Percentiles rank a stretch among this genome's conserved stretches.
Evolutionary conservation across 2,888 invertebrate genomes (phyloP).

Genomic region (Listrodromus nycthemerus): DNA sequence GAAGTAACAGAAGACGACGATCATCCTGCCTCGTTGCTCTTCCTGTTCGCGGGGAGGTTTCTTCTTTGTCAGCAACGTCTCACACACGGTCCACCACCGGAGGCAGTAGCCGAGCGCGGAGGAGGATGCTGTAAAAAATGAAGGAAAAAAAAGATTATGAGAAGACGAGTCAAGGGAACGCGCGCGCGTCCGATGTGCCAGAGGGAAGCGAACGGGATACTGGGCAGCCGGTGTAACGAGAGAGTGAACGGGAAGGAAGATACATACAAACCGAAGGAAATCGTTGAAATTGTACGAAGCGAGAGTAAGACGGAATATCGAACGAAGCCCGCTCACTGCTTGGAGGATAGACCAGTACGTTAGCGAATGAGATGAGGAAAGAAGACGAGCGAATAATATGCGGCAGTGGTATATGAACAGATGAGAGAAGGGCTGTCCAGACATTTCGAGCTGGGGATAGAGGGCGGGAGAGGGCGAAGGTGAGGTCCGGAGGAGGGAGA

Average conservation of each 20-base stretch:
- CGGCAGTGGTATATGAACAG: constrained; percentile 33
- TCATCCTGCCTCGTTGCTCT: constrained; percentile 8
- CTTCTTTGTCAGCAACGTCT: neutral
- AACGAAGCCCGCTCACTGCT: constrained; percentile 8
- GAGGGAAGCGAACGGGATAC: constrained; percentile 58
- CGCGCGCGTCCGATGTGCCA: constrained; percentile 52
- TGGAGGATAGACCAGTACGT: constrained; percentile 11
- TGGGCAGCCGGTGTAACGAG: constrained; percentile 43
- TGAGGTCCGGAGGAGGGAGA: constrained; percentile 18
- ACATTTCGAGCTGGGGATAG: constrained; percentile 38
- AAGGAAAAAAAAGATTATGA: constrained; percentile 64
- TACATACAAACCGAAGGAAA: neutral
- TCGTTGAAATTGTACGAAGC: neutral
- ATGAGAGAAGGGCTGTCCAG: constrained; percentile 55
- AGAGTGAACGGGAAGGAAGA: constrained; percentile 49
- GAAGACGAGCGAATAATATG: constrained; percentile 22
- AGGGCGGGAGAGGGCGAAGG: constrained; percentile 51
- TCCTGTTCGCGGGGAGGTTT: constrained; percentile 2
- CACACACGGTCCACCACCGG: constrained; percentile 48
- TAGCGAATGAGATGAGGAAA: constrained; percentile 11
- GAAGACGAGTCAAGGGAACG: constrained; percentile 47
- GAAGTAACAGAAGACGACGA: constrained; percentile 62
- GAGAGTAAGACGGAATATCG: constrained; percentile 14
- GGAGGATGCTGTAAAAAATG: constrained; percentile 57
- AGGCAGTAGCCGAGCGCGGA: constrained; percentile 60